Percentiles rank a stretch among this genome's conserved stretches.
These are phyloP conservation scores for Hirtodrosophila cameraria DNA, from an alignment of 2,888 invertebrate genomes.

Conservation along the genomic window DNA sequence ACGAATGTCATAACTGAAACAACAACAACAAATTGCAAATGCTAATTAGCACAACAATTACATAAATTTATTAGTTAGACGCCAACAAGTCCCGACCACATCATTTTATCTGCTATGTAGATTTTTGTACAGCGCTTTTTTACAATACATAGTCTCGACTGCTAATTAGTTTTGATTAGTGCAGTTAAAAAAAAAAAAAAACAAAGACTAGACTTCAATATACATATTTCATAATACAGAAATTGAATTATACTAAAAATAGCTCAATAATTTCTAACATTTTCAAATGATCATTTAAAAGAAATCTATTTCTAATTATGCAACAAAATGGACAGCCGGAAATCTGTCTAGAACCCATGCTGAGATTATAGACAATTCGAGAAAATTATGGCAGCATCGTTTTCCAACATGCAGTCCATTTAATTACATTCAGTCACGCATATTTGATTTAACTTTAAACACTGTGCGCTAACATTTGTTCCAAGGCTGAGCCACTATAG, in stretches of 20 bases:
- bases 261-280: neutral
- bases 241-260: no score
- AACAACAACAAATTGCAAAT: constrained; percentile 43
- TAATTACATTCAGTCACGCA: constrained; percentile 72
- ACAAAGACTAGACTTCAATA: neutral
- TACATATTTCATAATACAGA: neutral
- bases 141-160: constrained; percentile 43
- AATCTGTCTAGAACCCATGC: constrained; percentile 45
- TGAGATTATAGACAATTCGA: constrained; percentile 10
- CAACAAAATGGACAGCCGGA: constrained; percentile 44
- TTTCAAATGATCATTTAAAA: constrained; percentile 8
- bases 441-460: constrained; percentile 63
- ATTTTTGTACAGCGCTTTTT: constrained; percentile 42
- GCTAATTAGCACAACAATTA: constrained; percentile 74
- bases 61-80: constrained; percentile 69
- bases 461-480: constrained; percentile 31
- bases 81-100: constrained; percentile 47
- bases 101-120: constrained; percentile 29
- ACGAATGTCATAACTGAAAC: constrained; percentile 67
- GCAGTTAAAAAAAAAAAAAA: constrained; percentile 27
- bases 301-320: constrained; percentile 29
- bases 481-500: constrained; percentile 45
- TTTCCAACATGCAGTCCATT: constrained; percentile 58
- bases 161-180: constrained; percentile 70
- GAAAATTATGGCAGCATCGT: constrained; percentile 65